Conservation (phyloP, 2,888 invertebrate species). For the Himalopsyche anomala region DNA sequence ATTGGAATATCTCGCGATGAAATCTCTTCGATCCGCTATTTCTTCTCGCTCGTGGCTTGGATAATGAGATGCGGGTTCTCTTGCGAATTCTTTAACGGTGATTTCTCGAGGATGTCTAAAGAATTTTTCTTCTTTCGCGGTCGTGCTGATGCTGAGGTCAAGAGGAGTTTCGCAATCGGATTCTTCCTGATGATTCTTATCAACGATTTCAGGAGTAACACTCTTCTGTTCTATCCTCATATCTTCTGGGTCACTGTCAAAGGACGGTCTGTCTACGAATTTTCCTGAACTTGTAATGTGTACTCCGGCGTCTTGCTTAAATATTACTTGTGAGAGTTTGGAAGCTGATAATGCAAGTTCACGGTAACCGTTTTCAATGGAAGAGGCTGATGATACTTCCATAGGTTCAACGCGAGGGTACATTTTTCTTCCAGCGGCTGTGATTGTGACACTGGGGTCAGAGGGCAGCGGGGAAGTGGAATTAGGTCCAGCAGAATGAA, state of each 20-base stretch:
- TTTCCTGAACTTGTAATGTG: slow-evolving; percentile 6
- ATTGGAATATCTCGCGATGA: slow-evolving; percentile 66
- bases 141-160: slow-evolving; percentile 83
- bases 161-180: slow-evolving; percentile 82
- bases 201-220: slow-evolving; percentile 51
- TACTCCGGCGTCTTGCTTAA: slow-evolving; percentile 32
- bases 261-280: slow-evolving; percentile 59
- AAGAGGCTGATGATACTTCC: slow-evolving; percentile 52
- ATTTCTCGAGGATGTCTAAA: slow-evolving; percentile 73
- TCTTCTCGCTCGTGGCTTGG: slow-evolving; percentile 65
- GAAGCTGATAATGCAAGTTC: slow-evolving; percentile 60
- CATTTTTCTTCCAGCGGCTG: slow-evolving; percentile 76
- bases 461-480: slow-evolving; percentile 47
- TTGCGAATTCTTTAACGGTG: slow-evolving; percentile 75
- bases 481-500: slow-evolving; percentile 61
- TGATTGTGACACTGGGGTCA: slow-evolving; percentile 66
- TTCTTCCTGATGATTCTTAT: slow-evolving; percentile 62
- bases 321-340: slow-evolving; percentile 65
- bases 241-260: slow-evolving; percentile 66
- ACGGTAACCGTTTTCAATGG: slow-evolving; percentile 67
- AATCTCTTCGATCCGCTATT: slow-evolving; percentile 67
- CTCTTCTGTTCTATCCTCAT: slow-evolving; percentile 15
- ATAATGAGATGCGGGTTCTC: slow-evolving; percentile 70
- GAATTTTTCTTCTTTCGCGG: slow-evolving; percentile 64
- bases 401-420: slow-evolving; percentile 71